Base-by-base conservation (phyloP, 2,888 invertebrate species). In the Cacoxenus indagator region DNA sequence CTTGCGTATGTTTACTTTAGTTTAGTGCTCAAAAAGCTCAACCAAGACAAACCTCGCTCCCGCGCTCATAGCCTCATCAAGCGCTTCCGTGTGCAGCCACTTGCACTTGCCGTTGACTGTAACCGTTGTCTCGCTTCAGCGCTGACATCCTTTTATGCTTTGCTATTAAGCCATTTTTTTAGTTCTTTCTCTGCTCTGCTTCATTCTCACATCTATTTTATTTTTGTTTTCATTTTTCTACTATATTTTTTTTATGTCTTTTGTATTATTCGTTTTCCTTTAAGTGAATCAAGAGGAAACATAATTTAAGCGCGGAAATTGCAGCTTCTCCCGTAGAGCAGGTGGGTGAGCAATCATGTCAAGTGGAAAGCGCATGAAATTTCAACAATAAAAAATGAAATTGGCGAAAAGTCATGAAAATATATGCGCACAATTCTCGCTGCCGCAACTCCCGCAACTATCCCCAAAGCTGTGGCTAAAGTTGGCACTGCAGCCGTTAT, bases 241-340 rank as follows among this genome's bases (percentile, higher is more conserved):
- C 1, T 51, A 2, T 6, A 17, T 19, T 51, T 51, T n/a, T 22
- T 51, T n/a, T 51, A 17, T 5, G 1, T 2, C 9, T 22, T 19
- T 17, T 51, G 14, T 19, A 17, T 51, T 51, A 51, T 51, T 51
- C 19, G 51, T 2, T 1, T 43, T 43, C 11, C 14, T 43, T 43
- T 43, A 43, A 54, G 65, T 27, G 51, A 22, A 61, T 51, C 68
- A 71, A 75, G 68, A 65, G 73, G 73, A 43, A 83, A 70, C 81
- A 80, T 83, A 81, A 81, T 80, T 81, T 76, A 65, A 72, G 75
- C 73, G 76, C 74, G 82, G 82, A 80, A 80, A 80, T 80, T 80
- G 59, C 31, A 14, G 57, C 27, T 45, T 24, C 14, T 59, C 59
- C 29, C 31, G 17, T n/a, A 29, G 57, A 11, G 54, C 5, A 24